Evolutionary conservation across 2,888 invertebrate genomes (phyloP), one percentile per base, ranked within the genome.

Genomic region (Conops quadrifasciatus): DNA sequence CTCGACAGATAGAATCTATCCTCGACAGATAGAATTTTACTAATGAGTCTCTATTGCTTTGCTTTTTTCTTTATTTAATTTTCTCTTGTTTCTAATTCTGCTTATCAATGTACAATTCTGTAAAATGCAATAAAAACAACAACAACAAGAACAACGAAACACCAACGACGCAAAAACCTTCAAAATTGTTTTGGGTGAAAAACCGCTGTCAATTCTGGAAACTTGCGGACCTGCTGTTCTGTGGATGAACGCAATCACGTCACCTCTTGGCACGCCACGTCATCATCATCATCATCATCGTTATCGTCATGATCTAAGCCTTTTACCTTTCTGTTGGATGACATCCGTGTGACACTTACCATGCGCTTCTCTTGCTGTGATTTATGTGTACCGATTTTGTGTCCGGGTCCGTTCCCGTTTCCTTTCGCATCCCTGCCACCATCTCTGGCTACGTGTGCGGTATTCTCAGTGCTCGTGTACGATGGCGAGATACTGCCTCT

Each of bases 401-500:
- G 4, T 36, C 36, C 36, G 36, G 11, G 15, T 36, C 36, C 36
- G 36, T 4, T 36, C 36, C 9, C 36, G 4, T 9, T 36, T 4
- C 9, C 36, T 9, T 7, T 36, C 4, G 5, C 36, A 36, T 36
- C 36, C 5, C 9, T 36, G 9, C 4, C 36, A 9, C 36, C 36
- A 36, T 36, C 36, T 9, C 5, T 36, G 9, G 4, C 9, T 36
- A 9, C 9, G 9, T 36, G 5, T 36, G 36, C 36, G 9, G 9
- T 9, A 9, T 36, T 4, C 9, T 36, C 36, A 94, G 95, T 94
- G 80, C 90, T 90, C 74, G 92, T 92, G 77, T 93, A 93, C 86
- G 93, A 94, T 79, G 95, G 95, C 24, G 94, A 94, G 83, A 91
- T 93, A 76, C 88, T 96, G 82, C 93, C 93, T 83, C 88, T 96